Evolutionary conservation across 1,140 invertebrate species (phyloP).

Genomic region (Reticulitermes speratus): DNA sequence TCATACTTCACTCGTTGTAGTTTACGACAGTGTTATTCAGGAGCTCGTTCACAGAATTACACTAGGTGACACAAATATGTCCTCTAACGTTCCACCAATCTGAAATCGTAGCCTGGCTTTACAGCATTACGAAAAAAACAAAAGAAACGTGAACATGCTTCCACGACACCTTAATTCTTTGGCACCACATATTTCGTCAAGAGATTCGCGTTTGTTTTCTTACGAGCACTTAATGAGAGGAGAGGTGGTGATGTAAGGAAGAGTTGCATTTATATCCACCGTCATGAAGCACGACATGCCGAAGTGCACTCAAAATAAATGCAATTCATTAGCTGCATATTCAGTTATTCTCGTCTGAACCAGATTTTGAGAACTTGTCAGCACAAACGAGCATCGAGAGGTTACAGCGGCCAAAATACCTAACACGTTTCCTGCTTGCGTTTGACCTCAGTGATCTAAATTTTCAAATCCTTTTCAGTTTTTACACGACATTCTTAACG

Average conservation of each 20-base stretch:
- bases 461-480: too few species aligned
- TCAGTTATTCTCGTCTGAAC: too few species aligned
- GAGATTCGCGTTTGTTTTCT: background rate
- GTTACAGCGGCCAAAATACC: too few species aligned
- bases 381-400: too few species aligned
- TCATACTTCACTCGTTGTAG: background rate
- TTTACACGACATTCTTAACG: too few species aligned
- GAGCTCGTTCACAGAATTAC: background rate
- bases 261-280: background rate
- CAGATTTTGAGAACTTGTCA: too few species aligned
- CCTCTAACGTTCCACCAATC: background rate
- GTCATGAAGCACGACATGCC: background rate
- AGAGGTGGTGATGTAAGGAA: background rate
- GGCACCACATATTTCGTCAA: background rate
- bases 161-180: background rate
- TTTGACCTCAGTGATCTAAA: too few species aligned
- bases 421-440: too few species aligned
- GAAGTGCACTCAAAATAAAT: background rate
- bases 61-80: background rate
- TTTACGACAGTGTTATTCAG: background rate
- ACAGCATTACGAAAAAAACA: background rate
- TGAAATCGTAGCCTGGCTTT: background rate
- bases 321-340: background rate
- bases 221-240: background rate
- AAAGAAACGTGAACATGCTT: background rate